These are phyloP conservation scores for Chloromyia formosa DNA, from an alignment of 2,888 invertebrate genomes.

Conservation along the genomic window DNA sequence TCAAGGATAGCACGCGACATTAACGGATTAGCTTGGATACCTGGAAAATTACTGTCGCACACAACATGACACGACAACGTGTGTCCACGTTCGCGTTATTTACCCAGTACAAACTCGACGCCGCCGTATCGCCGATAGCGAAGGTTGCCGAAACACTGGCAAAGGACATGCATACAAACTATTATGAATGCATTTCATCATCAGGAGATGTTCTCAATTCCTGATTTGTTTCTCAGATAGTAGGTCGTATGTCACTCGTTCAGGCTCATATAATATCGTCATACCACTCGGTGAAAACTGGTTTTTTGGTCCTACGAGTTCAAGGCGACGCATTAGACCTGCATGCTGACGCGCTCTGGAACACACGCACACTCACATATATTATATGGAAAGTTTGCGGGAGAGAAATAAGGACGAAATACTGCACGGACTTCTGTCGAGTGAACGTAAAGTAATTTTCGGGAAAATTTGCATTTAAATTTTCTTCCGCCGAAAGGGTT, in stretches of 20 bases:
- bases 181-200: slow-evolving; percentile 24
- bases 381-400: background rate
- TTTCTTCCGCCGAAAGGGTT: background rate
- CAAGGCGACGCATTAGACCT: too few species aligned
- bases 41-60: background rate
- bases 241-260: too few species aligned
- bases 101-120: background rate
- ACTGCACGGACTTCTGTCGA: background rate
- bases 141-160: too few species aligned
- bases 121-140: too few species aligned
- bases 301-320: too few species aligned
- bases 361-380: background rate
- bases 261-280: too few species aligned
- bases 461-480: slow-evolving; percentile 38
- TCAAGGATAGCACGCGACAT: background rate
- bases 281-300: too few species aligned
- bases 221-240: background rate
- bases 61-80: background rate
- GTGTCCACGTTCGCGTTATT: background rate
- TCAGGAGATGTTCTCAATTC: background rate
- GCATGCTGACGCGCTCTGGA: background rate
- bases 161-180: background rate
- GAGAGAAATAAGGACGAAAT: too few species aligned
- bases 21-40: background rate
- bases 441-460: slow-evolving; percentile 22